Evolutionary conservation across 2,888 invertebrate species (phyloP), one percentile per base, ranked within the genome.

Genomic region (Blastobasis lacticolella): DNA sequence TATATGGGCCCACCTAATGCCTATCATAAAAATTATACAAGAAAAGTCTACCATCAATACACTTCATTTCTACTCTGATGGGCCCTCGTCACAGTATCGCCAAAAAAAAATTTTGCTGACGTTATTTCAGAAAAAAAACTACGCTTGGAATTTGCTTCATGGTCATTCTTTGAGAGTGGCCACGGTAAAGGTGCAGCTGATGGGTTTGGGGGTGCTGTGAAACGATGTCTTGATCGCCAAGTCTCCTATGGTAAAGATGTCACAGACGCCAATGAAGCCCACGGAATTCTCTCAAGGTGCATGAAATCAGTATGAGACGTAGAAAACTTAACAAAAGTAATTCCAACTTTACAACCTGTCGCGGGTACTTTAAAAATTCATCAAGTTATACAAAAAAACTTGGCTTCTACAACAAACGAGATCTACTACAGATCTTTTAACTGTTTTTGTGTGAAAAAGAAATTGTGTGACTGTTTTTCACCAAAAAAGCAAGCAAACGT

Each of bases 131-230:
- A 36, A 2, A 38, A n/a, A n/a, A 38, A 47, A 47, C 10, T 47
- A 8, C 4, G 37, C 3, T 10, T 47, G 4, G n/a, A 7, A 6
- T 47, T n/a, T 38, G 5, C 38, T 4, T 38, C 47, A 5, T 47
- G 47, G 38, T 47, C 47, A 5, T 47, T 47, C 37, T 47, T 38
- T 4, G 47, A 47, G 10, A n/a, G n/a, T 6, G 47, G 47, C 4
- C 47, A 47, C 10, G 47, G 47, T 4, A 47, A 47, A n/a, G 38
- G 38, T 3, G 47, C 9, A 37, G 47, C 47, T 5, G 57, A 58
- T 53, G 57, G 53, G 7, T 55, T 58, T 47, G 58, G 58, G 4
- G 58, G 58, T n/a, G 36, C 48, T 8, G 49, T 53, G 1, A 55
- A 55, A 47, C 45, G 55, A 10, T 6, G 9, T 48, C 46, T 55